Evolutionary conservation across 2,888 invertebrate species (phyloP), one percentile per base, ranked within the genome.

Genomic region (Metopia argyrocephala): DNA sequence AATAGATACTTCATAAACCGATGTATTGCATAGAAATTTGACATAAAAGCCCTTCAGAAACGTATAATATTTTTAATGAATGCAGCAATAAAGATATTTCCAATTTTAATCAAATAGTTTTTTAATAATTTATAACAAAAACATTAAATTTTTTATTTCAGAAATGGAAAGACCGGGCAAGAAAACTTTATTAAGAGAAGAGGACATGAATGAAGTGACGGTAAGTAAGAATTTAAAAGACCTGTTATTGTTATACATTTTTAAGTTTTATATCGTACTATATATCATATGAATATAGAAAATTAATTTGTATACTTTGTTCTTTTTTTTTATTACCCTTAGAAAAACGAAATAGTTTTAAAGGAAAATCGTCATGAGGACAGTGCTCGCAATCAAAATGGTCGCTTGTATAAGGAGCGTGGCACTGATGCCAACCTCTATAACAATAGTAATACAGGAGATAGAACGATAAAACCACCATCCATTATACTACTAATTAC

Each of bases 181-280:
- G 79, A 89, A 91, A 84, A 87, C 89, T 83, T 90, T 38, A 38
- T 38, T 89, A 85, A 90, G 90, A 86, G 91, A 92, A 86, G 92
- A 92, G 86, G 91, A 91, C 84, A 86, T 87, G 85, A 87, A 89
- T 76, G 89, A 89, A 86, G 88, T 89, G 75, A 87, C 89, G 91
- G 91, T 91, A 86, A 89, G 89, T 79, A 18, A 0, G 15, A 38
- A 38, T 15, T 38, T 12, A 38, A 38, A 38, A 38, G 15, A 15
- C 2, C 7, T 12, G 12, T 31, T n/a, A n/a, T n/a, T n/a, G n/a
- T n/a, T n/a, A n/a, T n/a, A n/a, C n/a, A n/a, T n/a, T n/a, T n/a
- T n/a, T n/a, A n/a, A n/a, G n/a, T n/a, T n/a, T n/a, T n/a, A n/a
- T n/a, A n/a, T n/a, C n/a, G n/a, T n/a, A n/a, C n/a, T n/a, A n/a